A percentile compares a stretch with the other conserved stretches of the same genome.
phyloP scores from a whole-genome alignment of 2,113 vertebrate species.

The Myocastor coypus region DNA sequence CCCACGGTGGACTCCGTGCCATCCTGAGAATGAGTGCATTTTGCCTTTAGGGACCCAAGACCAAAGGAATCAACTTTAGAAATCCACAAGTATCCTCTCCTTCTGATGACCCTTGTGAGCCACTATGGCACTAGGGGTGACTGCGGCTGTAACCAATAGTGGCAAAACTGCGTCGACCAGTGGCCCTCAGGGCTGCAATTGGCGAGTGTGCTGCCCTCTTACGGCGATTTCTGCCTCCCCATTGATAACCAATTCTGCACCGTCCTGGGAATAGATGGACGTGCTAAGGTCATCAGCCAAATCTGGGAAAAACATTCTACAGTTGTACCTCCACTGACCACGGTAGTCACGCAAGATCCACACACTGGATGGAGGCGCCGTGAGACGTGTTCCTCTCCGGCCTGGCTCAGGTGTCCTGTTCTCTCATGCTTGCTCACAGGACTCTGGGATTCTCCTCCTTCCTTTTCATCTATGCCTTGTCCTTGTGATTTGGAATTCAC shows the following conservation, averaged over 20 bases:
- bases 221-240: too few relatives aligned
- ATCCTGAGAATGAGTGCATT: background rate
- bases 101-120: background rate
- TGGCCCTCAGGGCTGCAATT: too few relatives aligned
- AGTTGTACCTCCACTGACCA: accelerated
- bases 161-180: background rate
- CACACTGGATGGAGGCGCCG: accelerated
- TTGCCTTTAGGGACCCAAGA: background rate
- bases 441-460: too few relatives aligned
- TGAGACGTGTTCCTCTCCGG: background rate
- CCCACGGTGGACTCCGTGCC: background rate
- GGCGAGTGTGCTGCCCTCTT: background rate
- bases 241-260: accelerated
- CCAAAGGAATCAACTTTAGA: background rate
- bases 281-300: accelerated
- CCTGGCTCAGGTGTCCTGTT: background rate
- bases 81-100: background rate
- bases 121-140: background rate
- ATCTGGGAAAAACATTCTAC: too few relatives aligned
- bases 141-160: accelerated
- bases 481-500: accelerated
- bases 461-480: too few relatives aligned
- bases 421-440: accelerated
- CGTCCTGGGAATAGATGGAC: accelerated
- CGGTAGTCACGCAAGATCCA: background rate